phyloP scores from a whole-genome alignment of 2,888 invertebrate species.

The Ramazzottius varieornatus region DNA sequence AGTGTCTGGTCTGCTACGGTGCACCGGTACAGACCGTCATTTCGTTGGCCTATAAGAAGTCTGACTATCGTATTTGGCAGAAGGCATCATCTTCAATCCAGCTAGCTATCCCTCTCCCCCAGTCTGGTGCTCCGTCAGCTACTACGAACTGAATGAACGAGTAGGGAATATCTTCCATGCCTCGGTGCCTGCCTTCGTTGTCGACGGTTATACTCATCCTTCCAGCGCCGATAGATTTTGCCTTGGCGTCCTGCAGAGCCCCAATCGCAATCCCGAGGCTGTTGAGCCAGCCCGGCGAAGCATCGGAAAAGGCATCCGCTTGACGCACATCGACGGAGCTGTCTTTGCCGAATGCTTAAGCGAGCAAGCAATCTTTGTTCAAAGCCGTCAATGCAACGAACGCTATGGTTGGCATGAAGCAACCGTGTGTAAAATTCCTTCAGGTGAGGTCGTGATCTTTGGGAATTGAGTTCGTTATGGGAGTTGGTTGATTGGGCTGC shows the following conservation, averaged over 20 bases:
- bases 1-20: no score
- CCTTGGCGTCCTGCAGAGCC: background rate
- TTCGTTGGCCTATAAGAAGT: no score
- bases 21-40: no score
- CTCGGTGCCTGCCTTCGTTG: background rate
- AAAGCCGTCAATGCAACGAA: conserved; percentile 91
- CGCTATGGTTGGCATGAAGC: conserved; percentile 94
- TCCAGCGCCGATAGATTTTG: background rate
- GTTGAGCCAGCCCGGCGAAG: background rate
- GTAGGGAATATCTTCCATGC: background rate
- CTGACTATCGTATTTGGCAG: no score
- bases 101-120: background rate
- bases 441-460: background rate
- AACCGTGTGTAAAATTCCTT: conserved; percentile 90
- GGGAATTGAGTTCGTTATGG: no score
- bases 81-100: no score
- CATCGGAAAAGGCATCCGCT: conserved; percentile 37
- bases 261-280: background rate
- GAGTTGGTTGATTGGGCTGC: no score
- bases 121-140: background rate
- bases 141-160: conserved; percentile 1
- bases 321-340: conserved; percentile 85
- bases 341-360: conserved; percentile 91
- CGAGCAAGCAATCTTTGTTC: conserved; percentile 90
- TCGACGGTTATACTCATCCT: background rate